Percentiles rank a stretch among this genome's conserved stretches.
phyloP scores from a whole-genome alignment of 2,113 vertebrate species.

The Ptyas mucosa region DNA sequence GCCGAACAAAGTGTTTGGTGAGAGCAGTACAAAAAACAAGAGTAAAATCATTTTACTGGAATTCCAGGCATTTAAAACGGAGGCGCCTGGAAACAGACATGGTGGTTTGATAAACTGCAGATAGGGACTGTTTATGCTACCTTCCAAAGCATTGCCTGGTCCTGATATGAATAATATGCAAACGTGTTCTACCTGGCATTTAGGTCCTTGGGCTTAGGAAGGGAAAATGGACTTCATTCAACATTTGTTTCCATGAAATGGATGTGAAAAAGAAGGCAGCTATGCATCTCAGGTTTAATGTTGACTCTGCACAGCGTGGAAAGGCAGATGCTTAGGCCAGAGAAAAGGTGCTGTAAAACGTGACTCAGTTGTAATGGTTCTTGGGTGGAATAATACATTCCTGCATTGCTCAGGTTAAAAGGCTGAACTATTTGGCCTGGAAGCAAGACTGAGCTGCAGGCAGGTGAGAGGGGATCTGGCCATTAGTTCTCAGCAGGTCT shows the following conservation, averaged over 20 bases:
- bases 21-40: neutral
- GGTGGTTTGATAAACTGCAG: neutral
- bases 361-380: neutral
- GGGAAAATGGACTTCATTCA: neutral
- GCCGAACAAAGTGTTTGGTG: neutral
- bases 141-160: neutral
- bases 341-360: neutral
- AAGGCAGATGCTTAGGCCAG: neutral
- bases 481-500: constrained; percentile 9
- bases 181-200: neutral
- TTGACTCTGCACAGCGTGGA: neutral
- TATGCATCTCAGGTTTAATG: neutral
- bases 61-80: neutral
- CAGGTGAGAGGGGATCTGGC: constrained; percentile 12
- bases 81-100: neutral
- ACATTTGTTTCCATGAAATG: neutral
- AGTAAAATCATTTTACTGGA: neutral
- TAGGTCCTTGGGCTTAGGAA: neutral
- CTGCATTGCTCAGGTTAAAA: neutral
- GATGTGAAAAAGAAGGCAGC: neutral
- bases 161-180: neutral
- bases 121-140: neutral
- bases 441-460: neutral
- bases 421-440: neutral
- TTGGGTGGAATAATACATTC: neutral